Evolutionary conservation across 2,797 vertebrate species (phyloP), one percentile per base, ranked within the genome.

Genomic region (Champsocephalus esox): DNA sequence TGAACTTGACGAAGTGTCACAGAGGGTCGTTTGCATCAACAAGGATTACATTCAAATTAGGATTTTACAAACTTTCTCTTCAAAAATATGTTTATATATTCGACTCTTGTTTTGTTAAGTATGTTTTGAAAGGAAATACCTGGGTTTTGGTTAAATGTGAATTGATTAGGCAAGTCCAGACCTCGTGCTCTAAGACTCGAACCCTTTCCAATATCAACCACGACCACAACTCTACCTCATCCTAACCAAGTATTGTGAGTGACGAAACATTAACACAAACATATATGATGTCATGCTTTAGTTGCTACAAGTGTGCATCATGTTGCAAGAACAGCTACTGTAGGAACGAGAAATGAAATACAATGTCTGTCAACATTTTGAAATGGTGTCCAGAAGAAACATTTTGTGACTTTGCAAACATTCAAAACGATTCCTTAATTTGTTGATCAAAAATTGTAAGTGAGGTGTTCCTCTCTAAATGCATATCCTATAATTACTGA

Each of bases 1-100:
- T 49, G 79, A 75, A 73, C 65, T 38, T 49, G 73, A 76, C 63
- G 70, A 11, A 49, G 38, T 73, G 71, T 70, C 66, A 57, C 12
- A 10, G 19, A 63, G 34, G 57, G n/a, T 50, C 67, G 34, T 41
- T 12, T n/a, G 32, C 43, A 43, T 32, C 38, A 21, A 57, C 16
- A 0, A 7, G 11, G 43, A 48, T 32, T 13, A 9, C 17, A 12
- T 70, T 66, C 12, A 24, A 48, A 74, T 44, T 32, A 49, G 12
- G 24, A 46, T 64, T 50, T 1, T 62, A 50, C 32, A 61, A 12
- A 14, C 3, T 3, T 4, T 38, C 41, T 46, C 11, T 43, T 9
- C 4, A 14, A 74, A 34, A 13, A 19, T 1, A 6, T 38, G 32
- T n/a, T 55, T 4, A 10, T 3, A 10, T 17, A 6, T 49, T 4